These are phyloP conservation scores for Osmerus mordax DNA, from an alignment of 2,113 vertebrate genomes.

Conservation along the genomic window DNA sequence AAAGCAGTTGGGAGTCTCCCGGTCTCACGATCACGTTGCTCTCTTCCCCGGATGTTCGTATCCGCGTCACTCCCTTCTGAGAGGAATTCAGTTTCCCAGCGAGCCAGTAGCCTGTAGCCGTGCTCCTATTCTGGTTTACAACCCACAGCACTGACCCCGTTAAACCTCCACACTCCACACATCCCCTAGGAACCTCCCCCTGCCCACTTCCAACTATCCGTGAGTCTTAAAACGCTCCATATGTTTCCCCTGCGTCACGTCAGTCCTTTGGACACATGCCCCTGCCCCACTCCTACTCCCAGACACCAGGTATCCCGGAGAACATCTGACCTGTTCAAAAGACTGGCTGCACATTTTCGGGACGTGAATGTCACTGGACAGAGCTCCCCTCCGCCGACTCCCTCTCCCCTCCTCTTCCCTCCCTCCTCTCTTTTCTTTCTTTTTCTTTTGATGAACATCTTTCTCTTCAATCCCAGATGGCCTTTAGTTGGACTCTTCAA, in stretches of 20 bases:
- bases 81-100: no score
- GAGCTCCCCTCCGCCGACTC: no score
- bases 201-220: constrained; percentile 43
- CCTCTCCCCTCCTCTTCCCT: no score
- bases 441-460: constrained; percentile 24
- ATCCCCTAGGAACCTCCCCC: constrained; percentile 55
- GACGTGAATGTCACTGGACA: constrained; percentile 2
- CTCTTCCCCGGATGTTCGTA: no score
- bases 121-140: constrained; percentile 5
- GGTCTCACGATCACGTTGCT: no score
- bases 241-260: constrained; percentile 42
- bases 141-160: constrained; percentile 58
- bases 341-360: neutral
- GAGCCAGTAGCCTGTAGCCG: no score
- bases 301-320: neutral
- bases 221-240: constrained; percentile 63
- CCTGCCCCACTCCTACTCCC: constrained; percentile 8
- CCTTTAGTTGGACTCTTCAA: constrained; percentile 47
- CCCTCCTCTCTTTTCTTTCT: neutral
- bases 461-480: constrained; percentile 56
- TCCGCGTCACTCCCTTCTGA: no score
- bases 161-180: constrained; percentile 61
- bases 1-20: no score
- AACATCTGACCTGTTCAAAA: constrained; percentile 1
- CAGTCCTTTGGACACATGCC: constrained; percentile 30